Percentiles rank a stretch among this genome's conserved stretches.
These are phyloP conservation scores for Brachylomia viminalis DNA, from an alignment of 2,888 invertebrate species.

Conservation along the genomic window DNA sequence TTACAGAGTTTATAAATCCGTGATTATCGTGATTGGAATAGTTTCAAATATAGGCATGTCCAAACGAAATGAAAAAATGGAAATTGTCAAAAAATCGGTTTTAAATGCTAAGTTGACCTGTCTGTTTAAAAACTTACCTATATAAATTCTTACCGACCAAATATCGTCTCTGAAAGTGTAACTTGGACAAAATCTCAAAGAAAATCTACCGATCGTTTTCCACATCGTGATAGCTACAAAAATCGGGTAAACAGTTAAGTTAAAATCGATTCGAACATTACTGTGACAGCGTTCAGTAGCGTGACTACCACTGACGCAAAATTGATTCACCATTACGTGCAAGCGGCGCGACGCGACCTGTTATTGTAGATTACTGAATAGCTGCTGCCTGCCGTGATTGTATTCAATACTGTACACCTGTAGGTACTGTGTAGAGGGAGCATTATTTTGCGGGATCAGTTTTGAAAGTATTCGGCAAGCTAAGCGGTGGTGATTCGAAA, in stretches of 20 bases:
- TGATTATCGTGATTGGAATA: background rate
- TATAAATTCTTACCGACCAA: background rate
- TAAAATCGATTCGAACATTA: conserved; percentile 54
- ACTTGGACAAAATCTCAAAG: background rate
- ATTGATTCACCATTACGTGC: conserved; percentile 64
- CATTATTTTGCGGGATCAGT: background rate
- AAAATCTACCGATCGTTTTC: background rate
- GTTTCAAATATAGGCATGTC: background rate
- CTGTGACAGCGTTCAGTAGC: conserved; percentile 51
- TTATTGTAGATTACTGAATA: conserved; percentile 47
- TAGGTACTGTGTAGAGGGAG: background rate
- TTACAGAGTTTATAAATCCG: background rate
- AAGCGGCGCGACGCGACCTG: conserved; percentile 7
- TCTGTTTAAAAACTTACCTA: background rate
- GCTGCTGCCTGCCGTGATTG: conserved; percentile 18
- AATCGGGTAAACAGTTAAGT: conserved; percentile 35
- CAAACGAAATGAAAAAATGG: background rate
- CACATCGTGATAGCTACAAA: conserved; percentile 16
- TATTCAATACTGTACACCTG: background rate
- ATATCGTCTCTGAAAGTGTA: background rate
- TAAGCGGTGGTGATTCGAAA: background rate
- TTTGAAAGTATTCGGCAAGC: too few species aligned
- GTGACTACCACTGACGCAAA: conserved; percentile 57
- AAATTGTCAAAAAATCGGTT: background rate
- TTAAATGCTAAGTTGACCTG: background rate